Evolutionary conservation across 2,888 invertebrate genomes (phyloP).

Genomic region (Agonopterix heracliana): DNA sequence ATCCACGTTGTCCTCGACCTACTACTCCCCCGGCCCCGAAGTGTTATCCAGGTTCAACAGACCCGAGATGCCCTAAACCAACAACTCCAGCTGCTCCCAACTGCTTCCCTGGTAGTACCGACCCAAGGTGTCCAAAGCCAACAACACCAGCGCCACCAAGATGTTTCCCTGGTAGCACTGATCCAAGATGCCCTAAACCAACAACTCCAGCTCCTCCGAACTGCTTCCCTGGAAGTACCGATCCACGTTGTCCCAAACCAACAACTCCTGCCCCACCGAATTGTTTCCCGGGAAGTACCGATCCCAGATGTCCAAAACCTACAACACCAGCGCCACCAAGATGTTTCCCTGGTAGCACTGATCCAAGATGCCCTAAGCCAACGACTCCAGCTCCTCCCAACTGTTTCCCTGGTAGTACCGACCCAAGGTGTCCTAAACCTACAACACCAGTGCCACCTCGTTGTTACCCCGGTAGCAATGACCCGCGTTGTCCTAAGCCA

Average conservation of each 20-base stretch:
- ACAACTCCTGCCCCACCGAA: slow-evolving; percentile 11
- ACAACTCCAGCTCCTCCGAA: slow-evolving; percentile 22
- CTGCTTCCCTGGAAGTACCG: slow-evolving; percentile 29
- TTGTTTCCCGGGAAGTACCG: slow-evolving; percentile 31
- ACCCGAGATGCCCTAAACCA: slow-evolving; percentile 30
- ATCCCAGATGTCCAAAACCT: slow-evolving; percentile 34
- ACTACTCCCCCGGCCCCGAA: slow-evolving; percentile 22
- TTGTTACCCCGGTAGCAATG: slow-evolving; percentile 33
- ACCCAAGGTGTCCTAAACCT: slow-evolving; percentile 27
- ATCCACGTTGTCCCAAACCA: slow-evolving; percentile 28
- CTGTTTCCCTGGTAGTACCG: slow-evolving; percentile 18
- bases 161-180: slow-evolving; percentile 31
- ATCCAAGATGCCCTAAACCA: slow-evolving; percentile 28
- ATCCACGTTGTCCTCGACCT: slow-evolving; percentile 27
- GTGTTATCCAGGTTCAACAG: slow-evolving; percentile 28
- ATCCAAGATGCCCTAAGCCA: slow-evolving; percentile 30
- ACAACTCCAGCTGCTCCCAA: slow-evolving; percentile 23
- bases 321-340: slow-evolving; percentile 25
- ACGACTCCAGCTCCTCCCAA: slow-evolving; percentile 18
- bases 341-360: slow-evolving; percentile 20
- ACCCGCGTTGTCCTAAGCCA: slow-evolving; percentile 30
- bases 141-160: slow-evolving; percentile 7
- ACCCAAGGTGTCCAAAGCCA: slow-evolving; percentile 25
- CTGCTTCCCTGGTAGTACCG: slow-evolving; percentile 30
- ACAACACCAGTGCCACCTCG: slow-evolving; percentile 18